phyloP scores from a whole-genome alignment of 2,888 invertebrate genomes.

The Amphimallon solstitiale region DNA sequence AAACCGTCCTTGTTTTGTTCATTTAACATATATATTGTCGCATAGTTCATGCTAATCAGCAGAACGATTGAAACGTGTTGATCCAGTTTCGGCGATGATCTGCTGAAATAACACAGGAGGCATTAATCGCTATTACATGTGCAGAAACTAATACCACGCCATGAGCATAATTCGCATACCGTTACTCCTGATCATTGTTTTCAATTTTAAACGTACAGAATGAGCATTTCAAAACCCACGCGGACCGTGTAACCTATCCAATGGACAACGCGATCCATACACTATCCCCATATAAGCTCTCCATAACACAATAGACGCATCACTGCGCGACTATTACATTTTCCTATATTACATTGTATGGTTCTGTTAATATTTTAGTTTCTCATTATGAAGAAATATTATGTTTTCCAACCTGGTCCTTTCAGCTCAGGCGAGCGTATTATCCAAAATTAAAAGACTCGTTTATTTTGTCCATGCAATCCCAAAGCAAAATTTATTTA shows the following conservation, averaged over 20 bases:
- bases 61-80: slow-evolving; percentile 38
- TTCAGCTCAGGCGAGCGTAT: background rate
- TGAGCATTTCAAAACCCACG: background rate
- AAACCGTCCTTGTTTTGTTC: slow-evolving; percentile 1
- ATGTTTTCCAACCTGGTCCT: background rate
- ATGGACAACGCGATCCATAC: too few species aligned
- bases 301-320: too few species aligned
- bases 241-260: too few species aligned
- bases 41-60: slow-evolving; percentile 37
- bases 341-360: too few species aligned
- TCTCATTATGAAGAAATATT: too few species aligned
- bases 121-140: slow-evolving; percentile 41
- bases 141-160: slow-evolving; percentile 38
- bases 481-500: too few species aligned
- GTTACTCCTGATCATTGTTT: slow-evolving; percentile 35
- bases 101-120: slow-evolving; percentile 37
- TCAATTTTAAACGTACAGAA: slow-evolving; percentile 25
- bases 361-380: too few species aligned
- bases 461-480: too few species aligned
- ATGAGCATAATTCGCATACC: slow-evolving; percentile 35
- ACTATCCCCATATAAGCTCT: too few species aligned
- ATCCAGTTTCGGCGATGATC: slow-evolving; percentile 39
- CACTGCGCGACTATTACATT: too few species aligned
- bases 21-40: slow-evolving; percentile 31
- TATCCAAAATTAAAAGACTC: too few species aligned